These are phyloP conservation scores for Callinectes sapidus DNA, from an alignment of 2,888 invertebrate genomes.

Conservation along the genomic window DNA sequence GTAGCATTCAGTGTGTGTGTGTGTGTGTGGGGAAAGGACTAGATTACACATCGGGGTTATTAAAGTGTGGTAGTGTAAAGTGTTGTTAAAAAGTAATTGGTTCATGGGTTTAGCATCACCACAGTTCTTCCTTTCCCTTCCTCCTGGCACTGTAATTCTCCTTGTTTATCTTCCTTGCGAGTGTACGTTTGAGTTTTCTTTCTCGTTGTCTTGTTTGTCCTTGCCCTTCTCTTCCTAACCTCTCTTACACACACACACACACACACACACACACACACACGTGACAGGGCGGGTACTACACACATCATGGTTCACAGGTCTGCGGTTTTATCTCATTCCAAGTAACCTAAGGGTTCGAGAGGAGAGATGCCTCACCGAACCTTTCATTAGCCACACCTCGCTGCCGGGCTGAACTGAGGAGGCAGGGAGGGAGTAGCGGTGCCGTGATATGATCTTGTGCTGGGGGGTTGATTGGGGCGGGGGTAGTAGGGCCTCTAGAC, in stretches of 20 bases:
- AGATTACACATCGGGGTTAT: not conserved
- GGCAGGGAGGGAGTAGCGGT: not conserved
- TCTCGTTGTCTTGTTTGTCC: not conserved
- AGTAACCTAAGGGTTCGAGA: not conserved
- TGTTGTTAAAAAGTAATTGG: no score
- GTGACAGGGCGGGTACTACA: not conserved
- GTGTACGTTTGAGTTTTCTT: not conserved
- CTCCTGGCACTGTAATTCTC: not conserved
- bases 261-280: conserved; percentile 11
- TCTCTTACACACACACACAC: no score
- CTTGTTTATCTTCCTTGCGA: not conserved
- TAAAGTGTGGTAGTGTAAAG: no score
- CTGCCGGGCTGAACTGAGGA: conserved; percentile 6
- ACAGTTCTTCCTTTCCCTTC: no score
- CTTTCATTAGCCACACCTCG: not conserved
- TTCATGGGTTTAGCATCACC: no score
- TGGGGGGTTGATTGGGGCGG: no score
- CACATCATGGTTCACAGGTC: not conserved
- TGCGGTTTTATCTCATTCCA: not conserved
- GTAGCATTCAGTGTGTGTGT: not conserved
- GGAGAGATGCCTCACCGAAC: not conserved
- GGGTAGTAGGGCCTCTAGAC: not conserved
- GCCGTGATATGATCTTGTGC: not conserved
- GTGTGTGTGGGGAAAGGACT: not conserved
- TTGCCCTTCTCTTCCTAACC: not conserved